Percentiles rank a stretch among this genome's conserved stretches.
Conservation (phyloP, 2,113 vertebrate genomes). For the Corythornis cristatus region DNA sequence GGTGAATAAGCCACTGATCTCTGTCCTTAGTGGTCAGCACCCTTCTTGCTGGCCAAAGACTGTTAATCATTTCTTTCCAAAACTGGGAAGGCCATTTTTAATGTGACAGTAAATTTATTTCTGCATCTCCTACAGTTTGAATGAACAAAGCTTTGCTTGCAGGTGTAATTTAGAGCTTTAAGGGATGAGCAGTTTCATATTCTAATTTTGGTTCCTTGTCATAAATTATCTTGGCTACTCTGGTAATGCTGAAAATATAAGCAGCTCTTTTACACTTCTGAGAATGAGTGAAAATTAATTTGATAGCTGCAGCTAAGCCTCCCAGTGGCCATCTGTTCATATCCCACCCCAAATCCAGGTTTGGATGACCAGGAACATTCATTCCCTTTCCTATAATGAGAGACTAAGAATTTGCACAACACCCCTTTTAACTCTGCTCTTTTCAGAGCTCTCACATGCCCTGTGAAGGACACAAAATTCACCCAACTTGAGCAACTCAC, state of each 20-base stretch:
- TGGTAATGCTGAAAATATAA: not conserved
- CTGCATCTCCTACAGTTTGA: not conserved
- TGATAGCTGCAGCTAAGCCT: not conserved
- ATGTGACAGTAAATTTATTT: not conserved
- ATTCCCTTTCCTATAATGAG: not conserved
- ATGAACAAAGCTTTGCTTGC: not conserved
- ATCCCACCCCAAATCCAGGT: not conserved
- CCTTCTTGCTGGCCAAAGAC: not conserved
- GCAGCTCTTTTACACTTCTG: not conserved
- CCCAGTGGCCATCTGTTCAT: not conserved
- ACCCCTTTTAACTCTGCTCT: not conserved
- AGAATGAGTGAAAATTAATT: not conserved
- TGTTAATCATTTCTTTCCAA: not conserved
- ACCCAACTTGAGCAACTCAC: not conserved
- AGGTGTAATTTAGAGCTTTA: not conserved
- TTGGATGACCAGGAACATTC: not conserved
- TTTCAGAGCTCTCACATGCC: not conserved
- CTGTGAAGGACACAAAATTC: not conserved
- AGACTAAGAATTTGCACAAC: not conserved
- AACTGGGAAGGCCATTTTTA: not conserved
- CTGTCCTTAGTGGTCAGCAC: not conserved
- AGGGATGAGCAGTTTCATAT: not conserved
- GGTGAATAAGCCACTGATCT: not conserved
- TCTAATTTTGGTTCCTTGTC: not conserved
- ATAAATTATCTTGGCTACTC: not conserved